These are phyloP conservation scores for Cheilosia urbana DNA, from an alignment of 2,888 invertebrate genomes.

Conservation along the genomic window DNA sequence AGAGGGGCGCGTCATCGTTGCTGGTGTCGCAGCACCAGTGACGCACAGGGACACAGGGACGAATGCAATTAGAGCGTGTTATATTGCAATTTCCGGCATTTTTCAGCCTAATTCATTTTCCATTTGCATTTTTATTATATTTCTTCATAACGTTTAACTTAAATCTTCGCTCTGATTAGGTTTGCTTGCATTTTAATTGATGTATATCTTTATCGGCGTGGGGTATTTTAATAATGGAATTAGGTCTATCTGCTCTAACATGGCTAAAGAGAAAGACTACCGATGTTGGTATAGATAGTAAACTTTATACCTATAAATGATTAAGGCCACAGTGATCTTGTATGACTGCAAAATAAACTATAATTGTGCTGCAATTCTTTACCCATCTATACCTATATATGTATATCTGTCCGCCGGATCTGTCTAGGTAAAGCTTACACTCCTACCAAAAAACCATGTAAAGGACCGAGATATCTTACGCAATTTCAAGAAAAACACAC, in stretches of 20 bases:
- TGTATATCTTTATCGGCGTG: background rate
- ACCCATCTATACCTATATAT: no score
- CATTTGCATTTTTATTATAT: conserved; percentile 2
- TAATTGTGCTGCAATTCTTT: no score
- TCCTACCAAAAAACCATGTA: no score
- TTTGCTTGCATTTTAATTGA: background rate
- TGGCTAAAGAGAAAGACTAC: no score
- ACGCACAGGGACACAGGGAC: conserved; percentile 30
- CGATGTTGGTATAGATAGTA: no score
- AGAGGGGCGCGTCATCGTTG: background rate
- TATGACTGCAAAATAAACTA: background rate
- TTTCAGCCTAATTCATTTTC: conserved; percentile 27
- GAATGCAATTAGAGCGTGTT: conserved; percentile 56
- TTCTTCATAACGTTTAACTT: background rate
- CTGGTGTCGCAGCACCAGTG: conserved; percentile 19
- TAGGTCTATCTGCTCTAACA: no score
- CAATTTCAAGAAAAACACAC: no score
- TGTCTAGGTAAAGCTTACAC: background rate
- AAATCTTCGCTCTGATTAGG: conserved; percentile 6
- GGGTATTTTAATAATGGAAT: background rate
- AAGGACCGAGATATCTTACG: no score
- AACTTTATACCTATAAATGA: no score
- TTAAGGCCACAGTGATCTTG: no score
- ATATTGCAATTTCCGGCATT: conserved; percentile 59
- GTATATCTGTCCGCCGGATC: background rate